phyloP scores from a whole-genome alignment of 2,797 vertebrate genomes.

The Stomatorhinus walkeri region DNA sequence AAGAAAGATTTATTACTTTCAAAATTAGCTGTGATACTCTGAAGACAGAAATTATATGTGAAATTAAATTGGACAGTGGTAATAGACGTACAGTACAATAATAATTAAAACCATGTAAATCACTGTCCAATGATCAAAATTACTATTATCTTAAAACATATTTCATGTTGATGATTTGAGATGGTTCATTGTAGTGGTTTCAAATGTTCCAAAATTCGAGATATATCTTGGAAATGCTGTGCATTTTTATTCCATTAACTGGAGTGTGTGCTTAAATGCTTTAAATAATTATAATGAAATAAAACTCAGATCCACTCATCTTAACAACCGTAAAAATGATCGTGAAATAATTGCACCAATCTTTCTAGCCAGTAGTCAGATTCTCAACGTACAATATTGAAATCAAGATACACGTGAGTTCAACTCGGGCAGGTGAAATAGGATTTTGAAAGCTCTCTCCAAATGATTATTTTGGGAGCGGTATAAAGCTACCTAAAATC shows the following conservation, averaged over 20 bases:
- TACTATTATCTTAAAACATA: neutral
- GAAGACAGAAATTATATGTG: neutral
- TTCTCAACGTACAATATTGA: neutral
- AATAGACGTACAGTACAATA: neutral
- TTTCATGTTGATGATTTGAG: neutral
- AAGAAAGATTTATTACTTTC: neutral
- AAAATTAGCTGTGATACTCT: slow-evolving; percentile 5
- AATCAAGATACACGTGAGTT: neutral
- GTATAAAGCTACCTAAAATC: neutral
- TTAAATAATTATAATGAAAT: slow-evolving; percentile 6
- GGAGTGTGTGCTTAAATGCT: neutral
- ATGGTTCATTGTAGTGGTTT: neutral
- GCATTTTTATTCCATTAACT: neutral
- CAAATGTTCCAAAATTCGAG: neutral
- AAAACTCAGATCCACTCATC: neutral
- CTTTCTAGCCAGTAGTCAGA: neutral
- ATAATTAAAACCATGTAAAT: neutral
- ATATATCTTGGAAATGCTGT: neutral
- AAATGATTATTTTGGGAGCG: neutral
- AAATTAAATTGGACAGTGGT: neutral
- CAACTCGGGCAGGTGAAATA: neutral
- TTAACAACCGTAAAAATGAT: slow-evolving; percentile 16
- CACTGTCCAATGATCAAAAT: neutral
- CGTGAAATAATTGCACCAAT: neutral
- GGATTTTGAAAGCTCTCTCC: neutral